Evolutionary conservation across 64 coral and sea anemone species (phyloP).

Genomic region (Montipora efflorescens): DNA sequence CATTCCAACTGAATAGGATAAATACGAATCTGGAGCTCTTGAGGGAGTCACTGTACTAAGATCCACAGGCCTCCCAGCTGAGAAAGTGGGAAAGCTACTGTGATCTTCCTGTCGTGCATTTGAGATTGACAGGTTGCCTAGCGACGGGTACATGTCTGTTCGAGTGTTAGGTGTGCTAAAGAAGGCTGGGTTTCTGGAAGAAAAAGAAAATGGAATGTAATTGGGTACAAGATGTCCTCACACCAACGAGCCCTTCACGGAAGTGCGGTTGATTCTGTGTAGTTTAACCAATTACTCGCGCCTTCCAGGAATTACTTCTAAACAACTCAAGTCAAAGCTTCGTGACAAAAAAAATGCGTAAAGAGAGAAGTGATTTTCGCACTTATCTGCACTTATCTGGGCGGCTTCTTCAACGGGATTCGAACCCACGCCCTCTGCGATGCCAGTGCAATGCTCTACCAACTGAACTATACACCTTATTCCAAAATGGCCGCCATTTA

Average conservation of each 20-base stretch:
- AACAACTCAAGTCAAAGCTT: too few species aligned
- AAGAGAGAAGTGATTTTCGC: too few species aligned
- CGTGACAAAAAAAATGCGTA: too few species aligned
- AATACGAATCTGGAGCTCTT: slow-evolving; percentile 5
- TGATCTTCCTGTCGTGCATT: slow-evolving; percentile 12
- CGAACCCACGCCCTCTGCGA: too few species aligned
- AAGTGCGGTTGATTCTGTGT: too few species aligned
- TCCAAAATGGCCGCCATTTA: too few species aligned
- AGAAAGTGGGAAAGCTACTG: slow-evolving; percentile 4
- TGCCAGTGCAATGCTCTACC: too few species aligned
- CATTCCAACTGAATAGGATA: slow-evolving; percentile 27
- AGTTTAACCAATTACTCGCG: too few species aligned
- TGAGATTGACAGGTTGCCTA: slow-evolving; percentile 52
- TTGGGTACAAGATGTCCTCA: background rate
- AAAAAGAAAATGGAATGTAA: background rate
- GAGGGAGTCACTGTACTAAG: slow-evolving; percentile 2
- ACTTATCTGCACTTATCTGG: too few species aligned
- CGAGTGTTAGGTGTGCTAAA: slow-evolving; percentile 35
- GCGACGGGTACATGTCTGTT: slow-evolving; percentile 48
- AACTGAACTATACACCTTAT: too few species aligned
- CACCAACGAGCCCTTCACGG: background rate
- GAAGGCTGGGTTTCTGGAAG: slow-evolving; percentile 49
- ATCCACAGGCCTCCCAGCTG: slow-evolving; percentile 38
- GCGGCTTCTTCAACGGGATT: too few species aligned
- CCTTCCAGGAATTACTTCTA: too few species aligned